These are phyloP conservation scores for Patella depressa DNA, from an alignment of 2,888 invertebrate genomes.

Conservation along the genomic window DNA sequence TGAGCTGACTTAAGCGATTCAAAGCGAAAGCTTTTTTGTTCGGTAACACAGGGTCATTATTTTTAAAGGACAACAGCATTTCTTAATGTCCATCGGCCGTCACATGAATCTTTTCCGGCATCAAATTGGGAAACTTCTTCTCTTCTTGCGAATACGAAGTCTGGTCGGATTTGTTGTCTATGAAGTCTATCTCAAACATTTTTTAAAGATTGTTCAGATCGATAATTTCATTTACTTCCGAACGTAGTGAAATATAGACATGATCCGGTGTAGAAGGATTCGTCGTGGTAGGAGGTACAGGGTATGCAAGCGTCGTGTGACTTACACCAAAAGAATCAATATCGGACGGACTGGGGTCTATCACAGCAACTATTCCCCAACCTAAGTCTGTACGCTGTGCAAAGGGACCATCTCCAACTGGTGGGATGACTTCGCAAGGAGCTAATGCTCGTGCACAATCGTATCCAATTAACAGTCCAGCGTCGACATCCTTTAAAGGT, in stretches of 20 bases:
- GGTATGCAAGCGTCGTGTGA: neutral
- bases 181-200: neutral
- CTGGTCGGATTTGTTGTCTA: neutral
- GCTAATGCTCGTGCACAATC: neutral
- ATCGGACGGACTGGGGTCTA: neutral
- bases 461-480: neutral
- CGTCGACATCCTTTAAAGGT: neutral
- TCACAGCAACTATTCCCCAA: neutral
- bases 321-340: neutral
- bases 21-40: neutral
- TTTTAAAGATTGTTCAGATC: neutral
- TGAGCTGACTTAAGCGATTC: neutral
- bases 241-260: no score
- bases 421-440: neutral
- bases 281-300: no score
- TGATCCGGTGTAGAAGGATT: no score
- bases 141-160: neutral
- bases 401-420: neutral
- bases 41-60: neutral
- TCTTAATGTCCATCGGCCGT: neutral
- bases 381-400: neutral
- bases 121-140: neutral
- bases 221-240: neutral
- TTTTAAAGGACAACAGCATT: neutral
- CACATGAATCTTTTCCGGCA: neutral